These are phyloP conservation scores for Orthosia cruda DNA, from an alignment of 2,888 invertebrate genomes.

Conservation along the genomic window DNA sequence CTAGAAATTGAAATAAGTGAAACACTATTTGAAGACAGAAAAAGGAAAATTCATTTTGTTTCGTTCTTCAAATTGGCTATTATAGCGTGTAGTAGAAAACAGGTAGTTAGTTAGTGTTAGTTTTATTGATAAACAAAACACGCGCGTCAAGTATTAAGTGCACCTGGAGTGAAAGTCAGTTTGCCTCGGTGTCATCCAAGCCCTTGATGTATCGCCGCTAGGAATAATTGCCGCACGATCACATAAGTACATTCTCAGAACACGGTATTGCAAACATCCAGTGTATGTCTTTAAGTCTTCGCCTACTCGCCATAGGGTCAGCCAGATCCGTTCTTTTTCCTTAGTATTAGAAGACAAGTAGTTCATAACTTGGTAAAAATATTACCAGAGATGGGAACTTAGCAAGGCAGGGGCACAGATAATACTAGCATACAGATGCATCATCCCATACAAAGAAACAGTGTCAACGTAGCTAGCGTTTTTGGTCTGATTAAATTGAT, in stretches of 20 bases:
- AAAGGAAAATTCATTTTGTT: no score
- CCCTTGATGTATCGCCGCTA: conserved; percentile 49
- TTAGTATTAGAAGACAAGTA: not conserved
- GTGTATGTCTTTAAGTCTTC: conserved; percentile 2
- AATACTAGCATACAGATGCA: no score
- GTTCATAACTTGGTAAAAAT: not conserved
- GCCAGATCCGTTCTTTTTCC: not conserved
- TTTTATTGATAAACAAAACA: conserved; percentile 45
- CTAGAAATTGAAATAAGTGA: no score
- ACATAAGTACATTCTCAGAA: conserved; percentile 8
- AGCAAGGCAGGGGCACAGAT: no score
- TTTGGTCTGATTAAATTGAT: no score
- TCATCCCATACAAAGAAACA: no score
- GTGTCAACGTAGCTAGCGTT: no score
- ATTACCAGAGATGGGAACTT: no score
- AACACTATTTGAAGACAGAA: no score
- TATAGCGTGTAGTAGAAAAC: not conserved
- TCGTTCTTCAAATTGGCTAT: not conserved
- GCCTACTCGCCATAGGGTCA: not conserved
- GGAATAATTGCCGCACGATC: conserved; percentile 35
- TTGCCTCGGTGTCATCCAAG: conserved; percentile 27
- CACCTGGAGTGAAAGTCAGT: conserved; percentile 54
- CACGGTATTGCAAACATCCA: conserved; percentile 1
- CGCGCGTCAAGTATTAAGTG: conserved; percentile 23
- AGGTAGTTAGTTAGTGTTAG: not conserved